Evolutionary conservation across 2,113 vertebrate genomes (phyloP), one percentile per base, ranked within the genome.

Genomic region (Helogale parvula): DNA sequence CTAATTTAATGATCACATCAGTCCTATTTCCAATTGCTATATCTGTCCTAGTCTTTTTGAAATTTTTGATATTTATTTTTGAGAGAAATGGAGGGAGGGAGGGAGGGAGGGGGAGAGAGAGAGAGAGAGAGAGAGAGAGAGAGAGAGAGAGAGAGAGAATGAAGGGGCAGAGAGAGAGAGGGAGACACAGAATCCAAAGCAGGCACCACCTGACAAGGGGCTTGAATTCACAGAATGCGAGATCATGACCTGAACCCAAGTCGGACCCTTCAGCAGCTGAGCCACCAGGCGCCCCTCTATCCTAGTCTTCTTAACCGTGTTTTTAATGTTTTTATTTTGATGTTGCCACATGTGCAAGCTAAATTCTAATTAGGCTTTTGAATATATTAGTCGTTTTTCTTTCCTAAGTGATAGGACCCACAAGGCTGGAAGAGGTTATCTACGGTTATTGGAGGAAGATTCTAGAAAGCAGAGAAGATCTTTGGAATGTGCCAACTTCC

Each of bases 291-390:
- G 2, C 57, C 57, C 57, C 21, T 63, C 11, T 86, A 79, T 74
- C 11, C 9, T 90, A 68, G 27, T 47, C 11, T 87, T 90, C 88
- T 52, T 90, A 72, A 86, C 83, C 38, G 38, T 88, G 45, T 47
- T 81, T 92, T 93, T 57, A 79, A 72, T 87, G 21, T 76, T 95
- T 87, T 92, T 21, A 57, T 82, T 96, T 91, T 96, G 80, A 84
- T 90, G 16, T 38, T 69, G n/a, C 31, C 31, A 80, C 19, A 38
- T 69, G 80, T 79, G 47, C 13, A 95, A 69, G 25, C 50, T 66
- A 69, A 38, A 52, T 84, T 96, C 57, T 74, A 72, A 74, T 74
- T 86, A 89, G 45, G 66, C 23, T 77, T 92, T 96, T 79, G 25
- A 96, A 74, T 84, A 57, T 27, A 72, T 82, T 80, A 35, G 16